A percentile compares a stretch with the other conserved stretches of the same genome.
Evolutionary conservation across 2,113 vertebrate genomes (phyloP).

Genomic region (Pseudonaja textilis): DNA sequence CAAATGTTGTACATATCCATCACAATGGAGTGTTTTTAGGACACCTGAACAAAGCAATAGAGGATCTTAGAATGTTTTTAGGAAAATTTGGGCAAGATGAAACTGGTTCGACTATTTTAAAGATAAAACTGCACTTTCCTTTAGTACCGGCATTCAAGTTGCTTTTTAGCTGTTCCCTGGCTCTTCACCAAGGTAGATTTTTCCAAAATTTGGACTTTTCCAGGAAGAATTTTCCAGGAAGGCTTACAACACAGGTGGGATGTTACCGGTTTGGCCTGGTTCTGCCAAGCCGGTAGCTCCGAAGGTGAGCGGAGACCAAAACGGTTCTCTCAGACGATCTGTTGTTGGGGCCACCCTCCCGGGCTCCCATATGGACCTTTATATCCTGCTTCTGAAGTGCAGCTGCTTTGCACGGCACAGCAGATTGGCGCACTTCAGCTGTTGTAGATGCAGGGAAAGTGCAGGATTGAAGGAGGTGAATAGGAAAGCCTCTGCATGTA

Average conservation of each 20-base stretch:
- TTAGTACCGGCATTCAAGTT: background rate
- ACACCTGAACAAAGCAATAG: background rate
- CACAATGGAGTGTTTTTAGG: background rate
- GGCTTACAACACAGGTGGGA: background rate
- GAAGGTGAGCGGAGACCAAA: too few relatives aligned
- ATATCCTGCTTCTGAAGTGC: too few relatives aligned
- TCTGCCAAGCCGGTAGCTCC: too few relatives aligned
- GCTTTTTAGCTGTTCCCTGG: background rate
- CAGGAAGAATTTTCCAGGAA: rapidly evolving
- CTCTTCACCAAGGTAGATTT: background rate
- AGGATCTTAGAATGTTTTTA: background rate
- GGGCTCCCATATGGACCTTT: too few relatives aligned
- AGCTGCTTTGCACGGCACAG: too few relatives aligned
- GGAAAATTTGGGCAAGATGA: background rate
- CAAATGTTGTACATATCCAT: background rate
- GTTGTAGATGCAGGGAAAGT: too few relatives aligned
- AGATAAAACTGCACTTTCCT: background rate
- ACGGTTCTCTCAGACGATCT: too few relatives aligned
- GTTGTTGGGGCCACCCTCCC: too few relatives aligned
- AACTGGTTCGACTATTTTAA: background rate
- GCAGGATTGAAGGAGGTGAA: too few relatives aligned
- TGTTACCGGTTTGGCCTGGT: too few relatives aligned
- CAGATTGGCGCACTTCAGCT: too few relatives aligned
- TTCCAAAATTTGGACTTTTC: rapidly evolving
- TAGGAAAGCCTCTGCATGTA: too few relatives aligned